Evolutionary conservation across 2,888 invertebrate genomes (phyloP).

Genomic region (Criorhina ranunculi): DNA sequence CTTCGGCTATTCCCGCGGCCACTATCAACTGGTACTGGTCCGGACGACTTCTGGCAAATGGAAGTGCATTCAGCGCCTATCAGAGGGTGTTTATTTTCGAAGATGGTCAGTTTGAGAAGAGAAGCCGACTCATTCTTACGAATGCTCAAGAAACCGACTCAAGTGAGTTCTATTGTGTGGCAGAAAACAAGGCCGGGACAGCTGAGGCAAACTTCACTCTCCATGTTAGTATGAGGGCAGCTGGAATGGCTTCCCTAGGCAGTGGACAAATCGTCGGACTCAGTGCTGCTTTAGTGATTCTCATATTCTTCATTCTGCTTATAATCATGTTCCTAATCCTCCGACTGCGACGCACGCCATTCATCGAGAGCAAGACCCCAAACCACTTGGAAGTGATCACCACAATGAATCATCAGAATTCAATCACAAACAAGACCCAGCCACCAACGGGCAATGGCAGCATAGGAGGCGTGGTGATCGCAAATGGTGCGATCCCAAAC

Average conservation of each 20-base stretch:
- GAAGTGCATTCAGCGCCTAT: slow-evolving; percentile 91
- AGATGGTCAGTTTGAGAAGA: slow-evolving; percentile 90
- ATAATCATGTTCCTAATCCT: slow-evolving; percentile 90
- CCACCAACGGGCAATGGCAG: slow-evolving; percentile 84
- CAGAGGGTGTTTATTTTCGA: slow-evolving; percentile 91
- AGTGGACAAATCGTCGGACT: slow-evolving; percentile 94
- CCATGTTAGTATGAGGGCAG: slow-evolving; percentile 91
- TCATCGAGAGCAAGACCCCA: slow-evolving; percentile 91
- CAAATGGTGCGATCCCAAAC: slow-evolving; percentile 86
- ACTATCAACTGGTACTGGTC: slow-evolving; percentile 95
- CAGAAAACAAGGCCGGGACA: slow-evolving; percentile 94
- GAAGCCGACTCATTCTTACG: slow-evolving; percentile 90
- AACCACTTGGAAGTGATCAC: slow-evolving; percentile 90
- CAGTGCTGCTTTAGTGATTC: slow-evolving; percentile 91
- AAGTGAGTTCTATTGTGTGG: slow-evolving; percentile 94
- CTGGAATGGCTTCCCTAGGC: slow-evolving; percentile 92
- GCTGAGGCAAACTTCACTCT: slow-evolving; percentile 95
- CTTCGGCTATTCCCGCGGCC: slow-evolving; percentile 92
- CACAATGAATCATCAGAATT: slow-evolving; percentile 86
- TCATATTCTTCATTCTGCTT: slow-evolving; percentile 90
- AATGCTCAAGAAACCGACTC: slow-evolving; percentile 94
- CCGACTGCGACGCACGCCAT: slow-evolving; percentile 89
- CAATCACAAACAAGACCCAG: slow-evolving; percentile 85
- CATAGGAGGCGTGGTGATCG: slow-evolving; percentile 86
- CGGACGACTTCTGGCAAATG: slow-evolving; percentile 90